phyloP scores from a whole-genome alignment of 2,797 vertebrate species.

The Delichon dasypus region DNA sequence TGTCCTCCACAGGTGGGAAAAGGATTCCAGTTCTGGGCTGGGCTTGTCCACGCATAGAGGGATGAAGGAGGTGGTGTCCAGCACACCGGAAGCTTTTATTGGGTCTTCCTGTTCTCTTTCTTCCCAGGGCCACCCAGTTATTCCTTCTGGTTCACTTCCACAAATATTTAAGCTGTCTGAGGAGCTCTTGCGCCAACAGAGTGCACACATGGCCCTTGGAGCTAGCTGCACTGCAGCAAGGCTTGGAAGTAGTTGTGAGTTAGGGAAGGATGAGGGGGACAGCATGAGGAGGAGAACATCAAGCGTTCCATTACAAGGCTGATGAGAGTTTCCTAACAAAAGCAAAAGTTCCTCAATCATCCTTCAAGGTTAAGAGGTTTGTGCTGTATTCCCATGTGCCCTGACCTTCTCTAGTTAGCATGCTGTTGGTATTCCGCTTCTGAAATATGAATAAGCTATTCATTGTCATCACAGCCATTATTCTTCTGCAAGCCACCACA shows the following conservation, averaged over 20 bases:
- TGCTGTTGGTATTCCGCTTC: constrained; percentile 14
- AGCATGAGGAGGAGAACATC: background rate
- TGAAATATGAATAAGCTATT: constrained; percentile 64
- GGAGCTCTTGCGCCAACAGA: background rate
- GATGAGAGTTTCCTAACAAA: constrained; percentile 46
- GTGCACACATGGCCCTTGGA: background rate
- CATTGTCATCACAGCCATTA: constrained; percentile 52
- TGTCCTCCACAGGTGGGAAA: background rate
- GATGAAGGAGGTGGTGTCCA: background rate
- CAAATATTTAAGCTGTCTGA: background rate
- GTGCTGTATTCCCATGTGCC: background rate
- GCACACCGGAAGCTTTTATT: background rate
- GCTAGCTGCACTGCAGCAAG: background rate
- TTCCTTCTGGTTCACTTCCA: background rate
- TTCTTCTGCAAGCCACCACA: constrained; percentile 16
- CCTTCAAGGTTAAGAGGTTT: constrained; percentile 35
- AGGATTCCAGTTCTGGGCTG: background rate
- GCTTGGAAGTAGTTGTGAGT: background rate
- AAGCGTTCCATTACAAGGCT: background rate
- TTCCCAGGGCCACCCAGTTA: background rate
- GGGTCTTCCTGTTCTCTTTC: background rate
- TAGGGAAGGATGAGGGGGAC: background rate
- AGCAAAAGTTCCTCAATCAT: constrained; percentile 44
- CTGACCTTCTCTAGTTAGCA: constrained; percentile 51
- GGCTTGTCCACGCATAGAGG: accelerated